Evolutionary conservation across 2,888 invertebrate genomes (phyloP), one percentile per base, ranked within the genome.

Genomic region (Cyclophora albipunctata): DNA sequence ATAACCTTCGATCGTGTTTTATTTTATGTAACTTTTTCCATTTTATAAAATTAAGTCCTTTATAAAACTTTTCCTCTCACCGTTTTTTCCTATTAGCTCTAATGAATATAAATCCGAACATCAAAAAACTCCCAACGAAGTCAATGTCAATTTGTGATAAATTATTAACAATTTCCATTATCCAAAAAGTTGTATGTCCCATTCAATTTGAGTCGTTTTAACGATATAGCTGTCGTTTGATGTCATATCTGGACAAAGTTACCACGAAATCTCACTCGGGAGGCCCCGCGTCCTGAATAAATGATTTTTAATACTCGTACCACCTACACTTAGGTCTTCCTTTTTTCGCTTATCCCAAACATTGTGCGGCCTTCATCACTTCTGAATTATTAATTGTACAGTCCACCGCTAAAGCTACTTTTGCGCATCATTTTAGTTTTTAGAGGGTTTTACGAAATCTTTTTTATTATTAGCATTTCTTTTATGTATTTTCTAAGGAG

Each of bases 351-450:
- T 58, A 58, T 60, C 59, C 58, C 54, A 54, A 60, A 59, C 60
- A 59, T 52, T 49, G 52, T 35, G 34, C 46, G 52, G 61, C 56
- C 62, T 67, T 62, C 64, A 69, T 66, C 64, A 64, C 69, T 65
- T 56, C 67, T 78, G 73, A 78, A 77, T 79, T 75, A 81, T 79
- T 67, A 58, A 68, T 66, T 48, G 42, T 42, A 62, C 59, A 55
- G 42, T 20, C 20, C 20, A 20, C 20, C 20, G 20, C 20, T 20
- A 20, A 20, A 20, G 20, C 20, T 20, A 20, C 20, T 20, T 20
- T 20, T 20, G 20, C 20, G 1, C 20, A 20, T 20, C 20, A 20
- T 20, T 20, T 20, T 20, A 20, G 20, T 20, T 40, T 40, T 7
- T n/a, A 40, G 3, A 40, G 40, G 4, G 40, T 7, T 40, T 3